A percentile compares a stretch with the other conserved stretches of the same genome.
Evolutionary conservation across 2,797 vertebrate genomes (phyloP).

Genomic region (Propithecus perrieri): DNA sequence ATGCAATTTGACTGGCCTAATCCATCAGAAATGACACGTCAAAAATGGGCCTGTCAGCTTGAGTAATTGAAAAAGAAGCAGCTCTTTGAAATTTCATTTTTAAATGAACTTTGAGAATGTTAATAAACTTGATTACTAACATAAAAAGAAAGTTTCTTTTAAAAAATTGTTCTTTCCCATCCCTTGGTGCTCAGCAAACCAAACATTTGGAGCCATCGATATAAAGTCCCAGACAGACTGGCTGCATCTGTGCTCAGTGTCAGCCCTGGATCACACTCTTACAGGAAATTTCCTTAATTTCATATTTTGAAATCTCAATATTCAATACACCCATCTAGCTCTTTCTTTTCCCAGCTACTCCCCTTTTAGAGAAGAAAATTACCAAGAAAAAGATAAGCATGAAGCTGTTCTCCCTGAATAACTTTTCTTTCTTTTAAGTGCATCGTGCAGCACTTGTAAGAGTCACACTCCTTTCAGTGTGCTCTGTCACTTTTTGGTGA

Average conservation of each 20-base stretch:
- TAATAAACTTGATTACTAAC: slow-evolving; percentile 42
- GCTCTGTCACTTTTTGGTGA: neutral
- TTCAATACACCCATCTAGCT: neutral
- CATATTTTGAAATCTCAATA: neutral
- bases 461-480: neutral
- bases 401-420: neutral
- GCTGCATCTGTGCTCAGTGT: neutral
- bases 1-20: slow-evolving; percentile 51
- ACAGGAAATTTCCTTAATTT: neutral
- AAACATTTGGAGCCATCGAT: neutral
- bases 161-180: neutral
- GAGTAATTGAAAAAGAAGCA: slow-evolving; percentile 54
- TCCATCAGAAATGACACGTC: slow-evolving; percentile 58
- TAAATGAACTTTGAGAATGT: slow-evolving; percentile 60
- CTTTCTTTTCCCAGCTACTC: neutral
- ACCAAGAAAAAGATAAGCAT: neutral
- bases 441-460: neutral
- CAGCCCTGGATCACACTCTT: neutral
- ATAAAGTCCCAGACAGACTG: neutral
- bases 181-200: neutral
- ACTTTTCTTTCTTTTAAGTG: neutral
- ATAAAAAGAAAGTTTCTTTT: neutral
- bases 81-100: slow-evolving; percentile 61
- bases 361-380: slow-evolving; percentile 12
- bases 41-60: slow-evolving; percentile 33